Percentiles rank a stretch among this genome's conserved stretches.
phyloP scores from a whole-genome alignment of 1,140 invertebrate species.

The Sesamia nonagrioides region DNA sequence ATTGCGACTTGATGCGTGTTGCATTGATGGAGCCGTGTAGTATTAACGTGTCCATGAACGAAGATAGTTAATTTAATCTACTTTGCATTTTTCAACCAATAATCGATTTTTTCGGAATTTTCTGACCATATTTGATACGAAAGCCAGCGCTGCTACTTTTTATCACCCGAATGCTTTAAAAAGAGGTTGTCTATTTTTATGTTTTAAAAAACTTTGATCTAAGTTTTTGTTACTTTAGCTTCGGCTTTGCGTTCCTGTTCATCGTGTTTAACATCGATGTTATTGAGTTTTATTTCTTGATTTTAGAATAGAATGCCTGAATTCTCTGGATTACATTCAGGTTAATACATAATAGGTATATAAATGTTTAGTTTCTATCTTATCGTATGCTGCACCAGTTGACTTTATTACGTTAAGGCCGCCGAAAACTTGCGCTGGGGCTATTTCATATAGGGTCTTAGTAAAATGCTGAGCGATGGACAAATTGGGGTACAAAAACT shows the following conservation, averaged over 20 bases:
- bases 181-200: background rate
- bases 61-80: too few relatives aligned
- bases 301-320: background rate
- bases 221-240: background rate
- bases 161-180: background rate
- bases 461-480: too few relatives aligned
- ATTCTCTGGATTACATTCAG: background rate
- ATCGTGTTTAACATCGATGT: background rate
- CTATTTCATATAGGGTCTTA: too few relatives aligned
- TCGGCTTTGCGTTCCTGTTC: background rate
- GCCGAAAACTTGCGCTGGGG: too few relatives aligned
- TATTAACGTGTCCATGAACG: background rate
- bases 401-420: too few relatives aligned
- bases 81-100: too few relatives aligned
- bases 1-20: too few relatives aligned
- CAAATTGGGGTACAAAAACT: too few relatives aligned
- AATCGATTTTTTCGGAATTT: background rate
- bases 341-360: too few relatives aligned
- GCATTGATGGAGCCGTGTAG: background rate
- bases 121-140: background rate
- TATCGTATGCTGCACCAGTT: background rate
- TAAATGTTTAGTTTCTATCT: too few relatives aligned
- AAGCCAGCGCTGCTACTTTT: background rate
- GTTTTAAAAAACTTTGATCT: background rate
- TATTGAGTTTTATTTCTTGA: background rate